Percentiles rank a stretch among this genome's conserved stretches.
Conservation (phyloP, 2,888 invertebrate species). For the Melinaea marsaeus region DNA sequence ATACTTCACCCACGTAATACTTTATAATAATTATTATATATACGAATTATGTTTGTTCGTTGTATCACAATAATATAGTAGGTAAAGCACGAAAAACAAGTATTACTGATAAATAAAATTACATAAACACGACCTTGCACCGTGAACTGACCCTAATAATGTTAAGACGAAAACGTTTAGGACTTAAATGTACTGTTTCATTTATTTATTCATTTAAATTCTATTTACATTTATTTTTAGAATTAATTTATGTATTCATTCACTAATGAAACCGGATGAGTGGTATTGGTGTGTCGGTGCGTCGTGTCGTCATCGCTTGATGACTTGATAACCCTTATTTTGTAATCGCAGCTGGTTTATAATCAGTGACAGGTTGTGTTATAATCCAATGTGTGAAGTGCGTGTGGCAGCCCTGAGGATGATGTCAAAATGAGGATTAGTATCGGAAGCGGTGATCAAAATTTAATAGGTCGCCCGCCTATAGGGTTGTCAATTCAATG, state of each 20-base stretch:
- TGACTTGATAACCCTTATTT: conserved; percentile 24
- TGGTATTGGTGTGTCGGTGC: neutral
- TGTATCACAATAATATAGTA: neutral
- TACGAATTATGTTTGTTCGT: neutral
- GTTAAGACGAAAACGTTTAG: conserved; percentile 3
- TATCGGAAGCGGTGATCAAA: neutral
- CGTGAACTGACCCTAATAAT: conserved; percentile 29
- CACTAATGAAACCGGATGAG: conserved; percentile 1
- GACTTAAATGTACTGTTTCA: neutral
- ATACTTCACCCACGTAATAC: too few relatives aligned
- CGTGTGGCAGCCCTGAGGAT: conserved; percentile 32
- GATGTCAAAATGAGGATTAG: conserved; percentile 28
- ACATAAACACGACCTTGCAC: conserved; percentile 24
- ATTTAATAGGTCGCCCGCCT: neutral
- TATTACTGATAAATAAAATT: conserved; percentile 17
- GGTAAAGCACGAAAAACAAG: conserved; percentile 6
- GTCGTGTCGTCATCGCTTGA: conserved; percentile 12
- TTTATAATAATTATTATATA: neutral
- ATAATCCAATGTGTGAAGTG: conserved; percentile 25
- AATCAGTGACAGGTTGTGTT: conserved; percentile 27
- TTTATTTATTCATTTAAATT: neutral
- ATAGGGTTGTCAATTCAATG: conserved; percentile 1
- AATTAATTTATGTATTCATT: neutral
- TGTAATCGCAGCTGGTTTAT: conserved; percentile 28
- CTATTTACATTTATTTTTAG: neutral